Conservation (phyloP, 2,888 invertebrate species). For the Harpalus rufipes region DNA sequence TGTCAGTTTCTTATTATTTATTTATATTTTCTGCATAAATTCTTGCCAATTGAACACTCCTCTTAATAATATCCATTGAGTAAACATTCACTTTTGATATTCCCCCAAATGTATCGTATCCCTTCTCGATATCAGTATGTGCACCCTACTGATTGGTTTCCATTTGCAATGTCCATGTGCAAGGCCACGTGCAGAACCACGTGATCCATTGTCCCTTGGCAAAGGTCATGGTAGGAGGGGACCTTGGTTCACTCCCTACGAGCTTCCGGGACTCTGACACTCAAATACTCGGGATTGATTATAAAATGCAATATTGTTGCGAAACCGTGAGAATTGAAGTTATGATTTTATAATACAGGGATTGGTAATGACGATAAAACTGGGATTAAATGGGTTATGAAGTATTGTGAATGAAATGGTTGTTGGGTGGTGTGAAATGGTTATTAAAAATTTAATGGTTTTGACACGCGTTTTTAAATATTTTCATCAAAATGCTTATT, state of each 20-base stretch:
- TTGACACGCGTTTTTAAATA: not conserved
- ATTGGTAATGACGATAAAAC: not conserved
- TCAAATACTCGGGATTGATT: not conserved
- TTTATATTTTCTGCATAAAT: too few species aligned
- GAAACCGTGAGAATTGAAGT: not conserved
- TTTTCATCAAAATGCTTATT: too few species aligned
- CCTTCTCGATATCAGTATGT: not conserved
- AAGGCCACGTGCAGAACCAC: conserved; percentile 3
- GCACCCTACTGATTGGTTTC: not conserved
- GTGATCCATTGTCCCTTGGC: not conserved
- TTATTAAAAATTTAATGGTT: conserved; percentile 4
- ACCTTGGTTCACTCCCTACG: not conserved
- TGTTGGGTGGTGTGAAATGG: not conserved
- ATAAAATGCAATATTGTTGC: not conserved
- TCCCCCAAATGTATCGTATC: not conserved
- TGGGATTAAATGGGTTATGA: not conserved
- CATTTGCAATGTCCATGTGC: not conserved
- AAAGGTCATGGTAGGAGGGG: not conserved
- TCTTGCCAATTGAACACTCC: not conserved
- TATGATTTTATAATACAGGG: not conserved
- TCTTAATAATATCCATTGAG: not conserved
- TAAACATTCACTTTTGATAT: conserved; percentile 3
- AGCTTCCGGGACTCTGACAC: not conserved
- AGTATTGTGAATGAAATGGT: not conserved
- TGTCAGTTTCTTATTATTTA: too few species aligned